phyloP scores from a whole-genome alignment of 2,797 vertebrate species.

The Cetoscarus ocellatus region DNA sequence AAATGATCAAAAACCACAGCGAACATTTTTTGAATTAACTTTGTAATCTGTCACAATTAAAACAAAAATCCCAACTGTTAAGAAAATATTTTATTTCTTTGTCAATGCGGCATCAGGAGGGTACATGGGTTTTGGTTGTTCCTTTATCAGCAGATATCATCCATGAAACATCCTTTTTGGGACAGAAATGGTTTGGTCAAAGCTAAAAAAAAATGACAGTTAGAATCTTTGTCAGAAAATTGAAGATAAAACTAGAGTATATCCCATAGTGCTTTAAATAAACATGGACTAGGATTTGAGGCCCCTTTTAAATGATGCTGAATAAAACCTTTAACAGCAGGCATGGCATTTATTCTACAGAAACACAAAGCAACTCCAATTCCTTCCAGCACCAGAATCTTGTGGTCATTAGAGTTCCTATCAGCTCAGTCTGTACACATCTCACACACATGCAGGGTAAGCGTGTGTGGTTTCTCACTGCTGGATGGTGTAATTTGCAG shows the following conservation, averaged over 20 bases:
- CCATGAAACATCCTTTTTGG: neutral
- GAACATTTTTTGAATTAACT: neutral
- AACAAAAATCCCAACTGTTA: neutral
- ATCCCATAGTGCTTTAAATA: neutral
- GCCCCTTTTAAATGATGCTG: conserved; percentile 9
- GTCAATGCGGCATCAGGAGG: conserved; percentile 8
- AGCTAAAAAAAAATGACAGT: conserved; percentile 4
- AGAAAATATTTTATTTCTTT: conserved; percentile 31
- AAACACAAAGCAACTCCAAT: conserved; percentile 8
- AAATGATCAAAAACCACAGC: neutral
- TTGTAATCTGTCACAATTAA: neutral
- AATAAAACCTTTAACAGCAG: neutral
- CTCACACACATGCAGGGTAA: neutral
- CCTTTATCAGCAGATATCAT: too few relatives aligned
- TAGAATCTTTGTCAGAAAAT: conserved; percentile 21
- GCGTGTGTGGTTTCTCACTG: conserved; percentile 64
- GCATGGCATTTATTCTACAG: neutral
- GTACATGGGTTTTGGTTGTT: neutral
- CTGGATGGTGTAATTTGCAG: conserved; percentile 90
- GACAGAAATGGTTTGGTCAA: neutral
- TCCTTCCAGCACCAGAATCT: neutral
- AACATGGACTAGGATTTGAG: neutral
- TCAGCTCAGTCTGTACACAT: neutral
- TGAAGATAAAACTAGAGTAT: neutral
- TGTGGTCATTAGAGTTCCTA: neutral